Base-by-base conservation (phyloP, 2,888 invertebrate species). In the Xanthia icteritia region DNA sequence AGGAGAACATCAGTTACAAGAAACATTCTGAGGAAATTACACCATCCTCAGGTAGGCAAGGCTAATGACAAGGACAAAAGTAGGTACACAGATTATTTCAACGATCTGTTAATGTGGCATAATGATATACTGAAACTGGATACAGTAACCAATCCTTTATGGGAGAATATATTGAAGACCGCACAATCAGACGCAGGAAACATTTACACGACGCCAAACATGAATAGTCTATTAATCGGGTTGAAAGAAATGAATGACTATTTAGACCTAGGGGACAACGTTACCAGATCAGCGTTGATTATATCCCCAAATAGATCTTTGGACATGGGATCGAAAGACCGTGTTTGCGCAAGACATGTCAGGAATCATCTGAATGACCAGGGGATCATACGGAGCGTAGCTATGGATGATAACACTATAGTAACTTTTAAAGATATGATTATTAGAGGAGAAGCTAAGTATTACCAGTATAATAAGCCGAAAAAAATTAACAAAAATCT, bases 91-190 rank as follows among this genome's bases (percentile, higher is more conserved):
- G 92, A 93, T 61, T 92, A 93, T 76, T 93, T 93, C 31, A 90
- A 90, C 54, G 94, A 94, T 74, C 78, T 94, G 0, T 66, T 93
- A 5, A 87, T 91, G 80, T 93, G 93, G 93, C 89, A 94, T 81
- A 88, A 89, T 42, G 93, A 94, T 84, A 88, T 93, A 64, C 72
- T 94, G 15, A 88, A 91, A 31, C 67, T 88, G 5, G 90, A 92
- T 13, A 85, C 61, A 65, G 79, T 90, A 1, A 77, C 89, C 0
- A 86, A 70, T 36, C 69, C 89, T 0, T 15, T 74, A 13, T 92
- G 91, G 90, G 77, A 77, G 20, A 85, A 87, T 5, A 84, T 91
- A 31, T 60, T 91, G 1, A 88, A 88, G 5, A 74, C 69, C 31
- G 61, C 89, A 15, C 72, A 88, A 2, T 31, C 79, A 23, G 71